Conservation (phyloP, 2,113 vertebrate species). For the Rynchops niger region DNA sequence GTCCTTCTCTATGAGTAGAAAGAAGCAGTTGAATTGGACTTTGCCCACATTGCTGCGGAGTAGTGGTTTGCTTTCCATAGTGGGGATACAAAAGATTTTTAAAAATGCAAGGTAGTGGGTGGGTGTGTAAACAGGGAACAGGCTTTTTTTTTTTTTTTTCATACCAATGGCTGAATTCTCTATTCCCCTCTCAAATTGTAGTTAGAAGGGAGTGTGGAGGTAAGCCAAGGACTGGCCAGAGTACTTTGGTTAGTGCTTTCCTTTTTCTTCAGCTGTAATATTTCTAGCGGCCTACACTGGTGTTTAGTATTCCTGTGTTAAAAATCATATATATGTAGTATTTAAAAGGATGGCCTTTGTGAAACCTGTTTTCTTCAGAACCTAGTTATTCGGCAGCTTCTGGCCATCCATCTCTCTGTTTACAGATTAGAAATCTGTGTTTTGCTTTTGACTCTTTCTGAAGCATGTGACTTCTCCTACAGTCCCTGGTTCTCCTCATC, state of each 20-base stretch:
- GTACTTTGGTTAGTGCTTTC: neutral
- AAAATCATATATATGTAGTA: neutral
- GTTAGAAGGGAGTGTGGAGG: neutral
- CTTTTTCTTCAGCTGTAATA: neutral
- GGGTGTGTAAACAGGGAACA: neutral
- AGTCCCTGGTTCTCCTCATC: neutral
- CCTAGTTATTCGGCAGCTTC: neutral
- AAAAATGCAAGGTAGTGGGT: neutral
- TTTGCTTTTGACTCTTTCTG: neutral
- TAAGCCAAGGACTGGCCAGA: neutral
- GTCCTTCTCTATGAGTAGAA: neutral
- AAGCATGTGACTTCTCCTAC: accelerated
- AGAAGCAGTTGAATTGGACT: neutral
- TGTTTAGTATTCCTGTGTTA: neutral
- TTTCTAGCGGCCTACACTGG: neutral
- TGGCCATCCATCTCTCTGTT: neutral
- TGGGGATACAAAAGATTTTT: neutral
- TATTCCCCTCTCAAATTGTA: neutral
- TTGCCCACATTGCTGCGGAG: neutral
- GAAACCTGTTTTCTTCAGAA: neutral
- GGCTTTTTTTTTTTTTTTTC: neutral
- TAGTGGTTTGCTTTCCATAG: neutral
- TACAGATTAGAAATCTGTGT: neutral
- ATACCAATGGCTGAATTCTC: neutral
- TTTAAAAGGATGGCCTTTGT: neutral